phyloP scores from a whole-genome alignment of 92 coral and sea anemone genomes.

The Parazoanthus atlanticus region DNA sequence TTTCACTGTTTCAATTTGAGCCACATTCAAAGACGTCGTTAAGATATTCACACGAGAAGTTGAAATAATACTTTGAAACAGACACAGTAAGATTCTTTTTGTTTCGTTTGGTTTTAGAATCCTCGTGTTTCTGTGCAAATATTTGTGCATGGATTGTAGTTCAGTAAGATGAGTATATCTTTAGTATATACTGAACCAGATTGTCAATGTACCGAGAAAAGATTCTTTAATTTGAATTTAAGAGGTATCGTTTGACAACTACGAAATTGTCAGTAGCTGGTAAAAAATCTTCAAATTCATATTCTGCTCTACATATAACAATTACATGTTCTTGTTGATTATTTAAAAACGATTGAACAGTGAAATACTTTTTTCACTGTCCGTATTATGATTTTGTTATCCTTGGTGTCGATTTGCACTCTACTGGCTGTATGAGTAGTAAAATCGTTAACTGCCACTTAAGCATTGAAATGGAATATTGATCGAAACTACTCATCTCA shows the following conservation, averaged over 20 bases:
- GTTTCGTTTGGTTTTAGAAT: neutral
- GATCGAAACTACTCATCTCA: neutral
- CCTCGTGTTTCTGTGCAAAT: conserved; percentile 35
- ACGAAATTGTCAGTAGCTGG: neutral
- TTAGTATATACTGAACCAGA: neutral
- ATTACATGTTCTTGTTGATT: neutral
- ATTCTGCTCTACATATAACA: neutral
- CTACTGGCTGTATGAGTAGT: neutral
- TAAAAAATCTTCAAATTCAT: neutral
- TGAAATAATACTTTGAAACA: neutral
- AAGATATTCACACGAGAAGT: neutral
- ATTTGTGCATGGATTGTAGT: conserved; percentile 21
- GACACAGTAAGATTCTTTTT: neutral
- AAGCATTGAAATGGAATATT: no score
- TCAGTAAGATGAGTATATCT: neutral
- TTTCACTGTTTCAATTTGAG: conserved; percentile 19
- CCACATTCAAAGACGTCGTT: neutral
- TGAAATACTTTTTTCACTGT: no score
- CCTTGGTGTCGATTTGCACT: neutral
- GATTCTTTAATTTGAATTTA: neutral
- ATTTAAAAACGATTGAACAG: neutral
- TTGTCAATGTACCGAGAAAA: conserved; percentile 1
- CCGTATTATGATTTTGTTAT: neutral
- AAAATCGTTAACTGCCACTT: neutral
- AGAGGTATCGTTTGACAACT: neutral